Evolutionary conservation across 2,797 vertebrate species (phyloP).

Genomic region (Gobionotothen gibberifrons): DNA sequence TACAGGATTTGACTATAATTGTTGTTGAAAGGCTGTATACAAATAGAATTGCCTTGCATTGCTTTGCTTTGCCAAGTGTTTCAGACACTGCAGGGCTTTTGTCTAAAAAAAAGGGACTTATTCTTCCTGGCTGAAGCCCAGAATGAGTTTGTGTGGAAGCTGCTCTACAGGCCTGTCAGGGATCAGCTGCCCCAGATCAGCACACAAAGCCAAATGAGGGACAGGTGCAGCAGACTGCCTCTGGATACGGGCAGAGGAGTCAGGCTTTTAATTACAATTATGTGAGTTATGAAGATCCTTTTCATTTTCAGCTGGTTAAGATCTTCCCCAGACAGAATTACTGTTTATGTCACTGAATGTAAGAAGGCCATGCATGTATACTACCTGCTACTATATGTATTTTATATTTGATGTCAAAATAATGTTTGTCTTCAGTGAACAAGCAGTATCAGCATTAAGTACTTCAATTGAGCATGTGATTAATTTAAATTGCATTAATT

Average conservation of each 20-base stretch:
- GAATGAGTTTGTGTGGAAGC: slow-evolving; percentile 18
- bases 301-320: slow-evolving; percentile 28
- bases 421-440: background rate
- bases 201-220: slow-evolving; percentile 20
- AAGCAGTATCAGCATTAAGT: background rate
- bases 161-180: slow-evolving; percentile 48
- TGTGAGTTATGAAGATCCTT: background rate
- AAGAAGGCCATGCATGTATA: background rate
- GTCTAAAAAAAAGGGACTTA: slow-evolving; percentile 2
- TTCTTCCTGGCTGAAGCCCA: slow-evolving; percentile 8
- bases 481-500: background rate
- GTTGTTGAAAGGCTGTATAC: background rate
- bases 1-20: background rate
- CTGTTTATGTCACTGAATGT: background rate
- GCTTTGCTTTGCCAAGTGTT: background rate
- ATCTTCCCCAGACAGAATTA: background rate
- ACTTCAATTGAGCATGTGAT: background rate
- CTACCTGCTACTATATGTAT: background rate
- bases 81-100: background rate
- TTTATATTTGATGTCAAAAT: background rate
- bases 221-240: slow-evolving; percentile 35
- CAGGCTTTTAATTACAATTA: slow-evolving; percentile 43
- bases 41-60: background rate
- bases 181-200: slow-evolving; percentile 32
- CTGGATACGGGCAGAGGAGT: background rate